Conservation (phyloP, 2,797 vertebrate genomes). For the Peromyscus melanophrys region DNA sequence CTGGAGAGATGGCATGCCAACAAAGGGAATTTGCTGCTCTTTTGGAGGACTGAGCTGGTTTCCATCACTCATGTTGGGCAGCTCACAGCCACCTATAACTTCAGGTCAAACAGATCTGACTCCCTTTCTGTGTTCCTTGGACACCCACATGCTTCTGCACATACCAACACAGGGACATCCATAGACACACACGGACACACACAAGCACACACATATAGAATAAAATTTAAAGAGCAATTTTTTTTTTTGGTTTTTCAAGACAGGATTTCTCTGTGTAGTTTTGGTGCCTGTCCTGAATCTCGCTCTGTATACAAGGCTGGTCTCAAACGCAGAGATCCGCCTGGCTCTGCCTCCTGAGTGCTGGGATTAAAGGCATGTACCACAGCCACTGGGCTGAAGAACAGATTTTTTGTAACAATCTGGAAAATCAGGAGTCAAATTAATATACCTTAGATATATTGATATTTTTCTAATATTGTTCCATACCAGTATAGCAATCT, state of each 20-base stretch:
- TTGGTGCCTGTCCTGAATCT: too few species aligned
- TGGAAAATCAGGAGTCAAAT: not conserved
- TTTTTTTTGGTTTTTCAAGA: too few species aligned
- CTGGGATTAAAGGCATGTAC: too few species aligned
- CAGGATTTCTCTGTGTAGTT: too few species aligned
- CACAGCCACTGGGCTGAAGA: not conserved
- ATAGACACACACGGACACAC: not conserved
- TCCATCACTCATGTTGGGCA: not conserved
- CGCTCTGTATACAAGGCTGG: too few species aligned
- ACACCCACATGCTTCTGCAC: not conserved
- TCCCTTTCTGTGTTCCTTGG: not conserved
- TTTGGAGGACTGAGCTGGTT: not conserved
- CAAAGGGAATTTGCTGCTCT: not conserved
- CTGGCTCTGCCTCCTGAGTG: too few species aligned
- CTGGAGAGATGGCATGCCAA: not conserved
- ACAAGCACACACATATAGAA: not conserved
- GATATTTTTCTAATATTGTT: fast-evolving
- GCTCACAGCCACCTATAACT: not conserved
- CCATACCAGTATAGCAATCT: fast-evolving
- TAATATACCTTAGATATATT: not conserved
- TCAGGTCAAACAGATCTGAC: too few species aligned
- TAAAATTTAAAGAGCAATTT: not conserved
- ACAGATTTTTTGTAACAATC: not conserved
- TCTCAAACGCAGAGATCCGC: too few species aligned
- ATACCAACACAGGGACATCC: not conserved